Percentiles rank a stretch among this genome's conserved stretches.
Evolutionary conservation across 2,797 vertebrate genomes (phyloP).

Genomic region (Halcyon smyrnensis): DNA sequence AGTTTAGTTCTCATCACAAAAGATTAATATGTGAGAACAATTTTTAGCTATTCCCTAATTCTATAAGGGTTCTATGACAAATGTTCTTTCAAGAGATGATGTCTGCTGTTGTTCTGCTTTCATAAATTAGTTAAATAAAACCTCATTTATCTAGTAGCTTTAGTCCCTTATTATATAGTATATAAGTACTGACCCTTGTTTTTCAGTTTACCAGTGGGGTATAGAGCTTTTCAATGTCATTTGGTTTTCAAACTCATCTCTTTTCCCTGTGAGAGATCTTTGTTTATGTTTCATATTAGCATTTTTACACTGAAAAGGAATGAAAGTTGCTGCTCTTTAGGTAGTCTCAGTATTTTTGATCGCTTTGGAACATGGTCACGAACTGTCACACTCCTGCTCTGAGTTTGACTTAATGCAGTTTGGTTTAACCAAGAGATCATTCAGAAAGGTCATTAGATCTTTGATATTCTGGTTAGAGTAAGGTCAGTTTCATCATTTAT

Average conservation of each 20-base stretch:
- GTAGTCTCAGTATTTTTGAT: neutral
- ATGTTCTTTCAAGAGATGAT: constrained; percentile 21
- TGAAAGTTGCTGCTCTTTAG: neutral
- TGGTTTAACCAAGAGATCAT: neutral
- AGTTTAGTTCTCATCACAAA: constrained; percentile 40
- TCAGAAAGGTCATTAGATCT: neutral
- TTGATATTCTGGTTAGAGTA: neutral
- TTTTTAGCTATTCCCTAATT: constrained; percentile 30
- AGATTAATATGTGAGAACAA: neutral
- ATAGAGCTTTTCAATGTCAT: neutral
- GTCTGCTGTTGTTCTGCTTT: neutral
- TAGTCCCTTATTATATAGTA: neutral
- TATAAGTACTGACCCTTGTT: neutral
- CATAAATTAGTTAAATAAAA: constrained; percentile 8
- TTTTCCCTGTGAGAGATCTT: neutral
- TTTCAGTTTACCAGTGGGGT: neutral
- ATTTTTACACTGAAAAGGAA: neutral
- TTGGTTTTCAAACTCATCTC: neutral
- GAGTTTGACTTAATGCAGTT: neutral
- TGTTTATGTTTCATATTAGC: neutral
- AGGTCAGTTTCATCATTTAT: neutral
- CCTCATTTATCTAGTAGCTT: neutral
- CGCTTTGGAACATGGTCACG: neutral
- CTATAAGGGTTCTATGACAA: constrained; percentile 9
- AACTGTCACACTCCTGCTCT: neutral